A percentile compares a stretch with the other conserved stretches of the same genome.
These are phyloP conservation scores for Actenoides hombroni DNA, from an alignment of 2,113 vertebrate species.

Conservation along the genomic window DNA sequence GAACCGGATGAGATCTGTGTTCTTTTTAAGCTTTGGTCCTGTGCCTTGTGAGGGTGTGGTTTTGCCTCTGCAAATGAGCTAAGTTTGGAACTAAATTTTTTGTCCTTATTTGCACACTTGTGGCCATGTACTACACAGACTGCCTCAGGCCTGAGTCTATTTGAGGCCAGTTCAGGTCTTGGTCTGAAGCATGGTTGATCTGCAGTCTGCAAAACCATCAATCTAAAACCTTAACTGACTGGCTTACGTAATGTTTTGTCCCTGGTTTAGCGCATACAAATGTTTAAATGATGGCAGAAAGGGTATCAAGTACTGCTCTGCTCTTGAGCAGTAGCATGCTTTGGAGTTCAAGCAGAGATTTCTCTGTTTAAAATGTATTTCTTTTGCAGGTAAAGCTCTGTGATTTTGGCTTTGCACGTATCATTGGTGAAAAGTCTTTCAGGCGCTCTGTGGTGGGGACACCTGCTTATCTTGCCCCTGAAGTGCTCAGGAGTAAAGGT, in stretches of 20 bases:
- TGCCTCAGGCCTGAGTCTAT: background rate
- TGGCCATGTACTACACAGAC: background rate
- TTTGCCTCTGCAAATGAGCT: background rate
- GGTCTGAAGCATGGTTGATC: background rate
- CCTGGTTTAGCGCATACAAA: fast-evolving
- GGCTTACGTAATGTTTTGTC: background rate
- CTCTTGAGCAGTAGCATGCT: background rate
- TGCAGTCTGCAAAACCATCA: background rate
- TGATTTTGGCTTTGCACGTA: constrained; percentile 96
- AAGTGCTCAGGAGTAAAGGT: constrained; percentile 95
- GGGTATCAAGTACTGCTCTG: background rate
- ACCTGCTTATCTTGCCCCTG: constrained; percentile 93
- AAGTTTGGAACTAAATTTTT: background rate
- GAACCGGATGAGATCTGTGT: background rate
- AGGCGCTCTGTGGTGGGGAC: constrained; percentile 95
- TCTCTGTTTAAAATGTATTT: background rate
- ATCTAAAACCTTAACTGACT: background rate
- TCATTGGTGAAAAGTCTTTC: constrained; percentile 98
- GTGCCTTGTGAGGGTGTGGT: background rate
- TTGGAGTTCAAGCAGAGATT: background rate
- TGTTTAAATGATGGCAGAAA: background rate
- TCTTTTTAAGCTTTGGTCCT: background rate
- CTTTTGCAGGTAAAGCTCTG: constrained; percentile 90
- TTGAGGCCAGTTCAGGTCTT: background rate
- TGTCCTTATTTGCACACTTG: background rate